phyloP scores from a whole-genome alignment of 2,888 invertebrate species.

The Deilephila elpenor region DNA sequence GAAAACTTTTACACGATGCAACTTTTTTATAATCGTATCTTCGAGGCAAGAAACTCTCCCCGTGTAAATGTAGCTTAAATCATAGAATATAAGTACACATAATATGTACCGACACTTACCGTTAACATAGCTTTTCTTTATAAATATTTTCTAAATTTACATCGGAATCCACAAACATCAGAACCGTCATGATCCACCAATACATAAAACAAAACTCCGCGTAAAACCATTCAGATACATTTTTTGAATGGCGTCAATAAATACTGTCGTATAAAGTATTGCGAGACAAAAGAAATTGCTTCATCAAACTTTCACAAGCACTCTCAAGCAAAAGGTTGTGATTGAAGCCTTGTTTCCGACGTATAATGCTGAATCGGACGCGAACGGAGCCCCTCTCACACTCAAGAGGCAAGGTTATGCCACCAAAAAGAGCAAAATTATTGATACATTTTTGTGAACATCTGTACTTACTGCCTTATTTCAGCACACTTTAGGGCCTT shows the following conservation, averaged over 20 bases:
- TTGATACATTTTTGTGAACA: background rate
- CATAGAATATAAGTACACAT: too few species aligned
- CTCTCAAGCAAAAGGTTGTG: conserved; percentile 50
- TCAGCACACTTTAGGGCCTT: background rate
- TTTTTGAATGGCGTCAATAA: conserved; percentile 1
- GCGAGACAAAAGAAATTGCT: conserved; percentile 51
- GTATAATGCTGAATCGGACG: conserved; percentile 59
- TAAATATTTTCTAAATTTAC: too few species aligned
- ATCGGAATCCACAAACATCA: background rate
- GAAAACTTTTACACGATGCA: too few species aligned
- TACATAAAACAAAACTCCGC: background rate
- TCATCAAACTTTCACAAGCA: conserved; percentile 58
- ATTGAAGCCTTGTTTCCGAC: conserved; percentile 60
- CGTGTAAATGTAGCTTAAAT: too few species aligned
- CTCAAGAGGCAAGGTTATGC: conserved; percentile 41
- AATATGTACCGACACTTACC: too few species aligned
- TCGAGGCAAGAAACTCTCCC: too few species aligned
- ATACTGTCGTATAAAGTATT: conserved; percentile 34
- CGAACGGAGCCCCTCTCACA: conserved; percentile 47
- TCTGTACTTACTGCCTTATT: background rate
- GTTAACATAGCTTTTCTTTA: too few species aligned
- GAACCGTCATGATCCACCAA: background rate
- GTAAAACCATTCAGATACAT: background rate
- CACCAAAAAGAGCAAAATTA: conserved; percentile 24
- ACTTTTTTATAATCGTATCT: too few species aligned